Evolutionary conservation across 2,888 invertebrate genomes (phyloP), one percentile per base, ranked within the genome.

Genomic region (Portevinia maculata): DNA sequence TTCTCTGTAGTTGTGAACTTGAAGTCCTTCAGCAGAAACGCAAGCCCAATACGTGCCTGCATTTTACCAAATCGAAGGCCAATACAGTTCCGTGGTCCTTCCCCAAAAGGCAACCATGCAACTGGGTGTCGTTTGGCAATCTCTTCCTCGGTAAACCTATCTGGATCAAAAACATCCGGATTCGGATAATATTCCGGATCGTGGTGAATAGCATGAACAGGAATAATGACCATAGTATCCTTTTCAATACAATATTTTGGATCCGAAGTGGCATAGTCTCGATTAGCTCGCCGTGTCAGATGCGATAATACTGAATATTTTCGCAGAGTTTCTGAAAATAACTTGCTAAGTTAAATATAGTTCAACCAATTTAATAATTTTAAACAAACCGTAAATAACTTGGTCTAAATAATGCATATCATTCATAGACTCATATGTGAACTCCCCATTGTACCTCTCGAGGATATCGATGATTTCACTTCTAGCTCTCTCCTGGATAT

Each of bases 261-360:
- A 64, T 91, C 89, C 0, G 91, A 24, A 44, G 65, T 67, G 4
- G 6, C 9, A 21, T 67, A 67, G 21, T 67, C 44, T 5, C 46
- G 19, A 24, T 1, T 85, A 79, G 53, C 69, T 79, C n/a, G 32
- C 79, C 50, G 86, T 84, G 15, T 74, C 79, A 4, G 60, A 57
- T 13, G 44, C 84, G 73, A 87, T 88, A 92, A 86, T 0, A 93
- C 91, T n/a, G 93, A 92, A 85, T 93, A 91, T 86, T 92, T 92
- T 19, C 93, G 89, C 87, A 93, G 90, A 1, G 92, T 91, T 89
- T 93, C 93, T 93, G 87, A 0, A 53, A 50, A 11, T 3, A 19
- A 9, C n/a, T n/a, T n/a, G n/a, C n/a, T n/a, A n/a, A n/a, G n/a
- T 39, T 8, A 73, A 21, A 34, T 37, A 15, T 11, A 11, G 17